These are phyloP conservation scores for Macropus fuliginosus DNA, from an alignment of 2,797 vertebrate genomes.

Conservation along the genomic window DNA sequence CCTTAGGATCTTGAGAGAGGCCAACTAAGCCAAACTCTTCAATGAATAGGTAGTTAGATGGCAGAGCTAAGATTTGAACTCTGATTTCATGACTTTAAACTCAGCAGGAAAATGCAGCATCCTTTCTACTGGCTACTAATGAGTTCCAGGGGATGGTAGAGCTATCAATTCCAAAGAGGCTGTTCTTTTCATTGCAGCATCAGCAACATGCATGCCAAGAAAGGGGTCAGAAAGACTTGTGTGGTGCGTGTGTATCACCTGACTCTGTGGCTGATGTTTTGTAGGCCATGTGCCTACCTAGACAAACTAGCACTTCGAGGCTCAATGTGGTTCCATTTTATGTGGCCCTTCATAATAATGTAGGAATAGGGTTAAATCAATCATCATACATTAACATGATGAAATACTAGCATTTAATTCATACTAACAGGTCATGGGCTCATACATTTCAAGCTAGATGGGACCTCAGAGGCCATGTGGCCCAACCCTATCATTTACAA, in stretches of 20 bases:
- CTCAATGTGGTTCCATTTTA: not conserved
- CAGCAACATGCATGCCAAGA: not conserved
- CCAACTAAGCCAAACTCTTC: not conserved
- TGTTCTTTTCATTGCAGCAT: not conserved
- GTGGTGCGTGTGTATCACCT: not conserved
- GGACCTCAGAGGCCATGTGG: not conserved
- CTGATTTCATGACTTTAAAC: not conserved
- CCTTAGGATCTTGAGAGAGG: not conserved
- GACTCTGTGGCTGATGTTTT: not conserved
- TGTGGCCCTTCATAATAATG: not conserved
- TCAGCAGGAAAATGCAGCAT: not conserved
- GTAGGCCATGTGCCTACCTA: not conserved
- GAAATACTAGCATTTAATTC: not conserved
- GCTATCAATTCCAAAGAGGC: not conserved
- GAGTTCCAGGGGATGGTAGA: not conserved
- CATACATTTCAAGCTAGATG: not conserved
- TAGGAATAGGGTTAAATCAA: not conserved
- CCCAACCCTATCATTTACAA: not conserved
- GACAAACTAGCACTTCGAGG: not conserved
- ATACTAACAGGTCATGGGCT: not conserved
- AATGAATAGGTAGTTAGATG: not conserved
- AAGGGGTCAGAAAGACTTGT: not conserved
- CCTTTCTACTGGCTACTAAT: not conserved
- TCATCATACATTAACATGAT: not conserved
- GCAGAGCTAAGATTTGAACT: not conserved